phyloP scores from a whole-genome alignment of 2,797 vertebrate species.

The Tachyglossus aculeatus region DNA sequence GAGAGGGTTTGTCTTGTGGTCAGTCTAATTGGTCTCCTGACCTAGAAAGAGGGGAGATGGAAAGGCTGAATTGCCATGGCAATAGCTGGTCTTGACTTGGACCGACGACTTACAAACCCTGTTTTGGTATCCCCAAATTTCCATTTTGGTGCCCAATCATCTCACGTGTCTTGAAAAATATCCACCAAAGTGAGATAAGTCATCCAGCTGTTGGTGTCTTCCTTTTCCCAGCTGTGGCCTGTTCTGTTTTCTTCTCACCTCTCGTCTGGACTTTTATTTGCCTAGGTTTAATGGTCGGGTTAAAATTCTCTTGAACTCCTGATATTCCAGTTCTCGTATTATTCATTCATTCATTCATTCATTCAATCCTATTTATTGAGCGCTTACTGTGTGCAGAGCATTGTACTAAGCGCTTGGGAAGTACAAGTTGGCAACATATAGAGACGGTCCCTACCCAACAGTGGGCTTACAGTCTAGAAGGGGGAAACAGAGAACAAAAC shows the following conservation, averaged over 20 bases:
- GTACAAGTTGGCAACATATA: too few species aligned
- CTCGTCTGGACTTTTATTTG: neutral
- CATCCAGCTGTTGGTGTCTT: neutral
- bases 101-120: conserved; percentile 29
- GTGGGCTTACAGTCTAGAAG: too few species aligned
- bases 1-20: too few species aligned
- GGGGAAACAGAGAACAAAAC: too few species aligned
- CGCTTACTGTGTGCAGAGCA: too few species aligned
- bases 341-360: too few species aligned
- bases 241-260: neutral
- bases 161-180: neutral
- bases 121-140: neutral
- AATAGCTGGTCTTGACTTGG: neutral
- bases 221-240: neutral
- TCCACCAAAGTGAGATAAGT: neutral
- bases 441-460: too few species aligned
- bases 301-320: neutral
- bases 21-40: neutral
- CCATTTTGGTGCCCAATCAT: neutral
- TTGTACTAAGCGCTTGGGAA: too few species aligned
- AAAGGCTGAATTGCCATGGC: neutral
- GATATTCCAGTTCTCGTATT: neutral
- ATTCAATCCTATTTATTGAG: too few species aligned
- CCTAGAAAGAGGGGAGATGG: neutral
- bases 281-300: neutral